Percentiles rank a stretch among this genome's conserved stretches.
Evolutionary conservation across 2,113 vertebrate species (phyloP).

Genomic region (Petroica traversi): DNA sequence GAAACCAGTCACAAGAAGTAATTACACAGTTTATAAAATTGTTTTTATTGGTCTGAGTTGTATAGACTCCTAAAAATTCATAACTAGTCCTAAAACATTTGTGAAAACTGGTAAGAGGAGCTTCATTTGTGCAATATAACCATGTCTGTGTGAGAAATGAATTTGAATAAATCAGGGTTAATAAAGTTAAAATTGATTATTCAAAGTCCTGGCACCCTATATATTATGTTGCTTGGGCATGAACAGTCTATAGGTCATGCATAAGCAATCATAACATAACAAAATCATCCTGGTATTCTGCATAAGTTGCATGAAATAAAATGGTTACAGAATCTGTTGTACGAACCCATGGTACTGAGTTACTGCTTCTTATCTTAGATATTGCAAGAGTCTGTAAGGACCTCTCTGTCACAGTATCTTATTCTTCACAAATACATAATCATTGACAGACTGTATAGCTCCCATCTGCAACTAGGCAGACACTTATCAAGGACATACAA

Average conservation of each 20-base stretch:
- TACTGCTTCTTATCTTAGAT: not conserved
- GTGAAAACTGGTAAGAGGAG: not conserved
- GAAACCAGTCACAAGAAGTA: not conserved
- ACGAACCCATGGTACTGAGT: not conserved
- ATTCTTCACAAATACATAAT: not conserved
- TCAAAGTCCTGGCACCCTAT: not conserved
- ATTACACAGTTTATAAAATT: not conserved
- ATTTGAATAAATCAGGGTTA: not conserved
- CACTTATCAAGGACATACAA: not conserved
- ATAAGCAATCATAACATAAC: not conserved
- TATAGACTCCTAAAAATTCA: not conserved
- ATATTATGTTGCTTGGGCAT: not conserved
- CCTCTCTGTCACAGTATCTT: not conserved
- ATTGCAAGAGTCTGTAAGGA: not conserved
- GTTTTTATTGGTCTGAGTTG: not conserved
- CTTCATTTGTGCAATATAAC: not conserved
- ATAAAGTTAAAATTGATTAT: not conserved
- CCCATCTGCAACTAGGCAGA: not conserved
- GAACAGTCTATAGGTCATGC: not conserved
- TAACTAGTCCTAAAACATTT: not conserved
- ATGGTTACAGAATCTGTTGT: not conserved
- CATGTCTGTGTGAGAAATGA: not conserved
- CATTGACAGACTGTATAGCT: rapidly evolving
- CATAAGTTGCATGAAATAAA: not conserved
- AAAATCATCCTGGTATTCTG: not conserved